phyloP scores from a whole-genome alignment of 2,888 invertebrate genomes.

The Liposcelis brunnea region DNA sequence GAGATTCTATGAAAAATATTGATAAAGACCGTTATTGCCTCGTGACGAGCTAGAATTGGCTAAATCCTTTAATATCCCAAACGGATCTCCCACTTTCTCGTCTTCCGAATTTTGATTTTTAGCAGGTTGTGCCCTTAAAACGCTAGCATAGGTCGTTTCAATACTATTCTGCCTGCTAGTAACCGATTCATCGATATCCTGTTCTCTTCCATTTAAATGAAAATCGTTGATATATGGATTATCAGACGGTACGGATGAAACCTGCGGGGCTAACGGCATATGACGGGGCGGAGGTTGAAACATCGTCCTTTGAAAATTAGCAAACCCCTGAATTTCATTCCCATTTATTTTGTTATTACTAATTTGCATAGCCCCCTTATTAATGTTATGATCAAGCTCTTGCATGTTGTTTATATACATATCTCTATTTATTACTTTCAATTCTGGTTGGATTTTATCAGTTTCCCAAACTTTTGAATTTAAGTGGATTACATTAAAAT shows the following conservation, averaged over 20 bases:
- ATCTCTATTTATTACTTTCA: too few species aligned
- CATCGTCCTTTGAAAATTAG: too few species aligned
- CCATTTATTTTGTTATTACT: too few species aligned
- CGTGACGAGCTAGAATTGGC: not conserved
- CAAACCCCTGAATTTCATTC: too few species aligned
- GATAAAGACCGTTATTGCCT: conserved; percentile 3
- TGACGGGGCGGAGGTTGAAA: too few species aligned
- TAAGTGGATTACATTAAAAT: too few species aligned
- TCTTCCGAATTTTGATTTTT: not conserved
- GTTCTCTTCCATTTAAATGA: conserved; percentile 2
- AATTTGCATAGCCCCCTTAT: too few species aligned
- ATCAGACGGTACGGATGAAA: not conserved
- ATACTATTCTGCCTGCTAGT: not conserved
- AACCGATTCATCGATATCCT: conserved; percentile 4
- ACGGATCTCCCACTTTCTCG: not conserved
- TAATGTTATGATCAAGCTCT: too few species aligned
- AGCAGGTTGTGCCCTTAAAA: not conserved
- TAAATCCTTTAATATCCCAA: conserved; percentile 1
- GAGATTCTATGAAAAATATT: not conserved
- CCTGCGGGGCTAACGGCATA: not conserved
- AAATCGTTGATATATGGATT: conserved; percentile 2
- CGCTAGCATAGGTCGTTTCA: conserved; percentile 6
- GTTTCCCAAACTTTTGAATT: too few species aligned
- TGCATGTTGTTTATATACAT: too few species aligned
- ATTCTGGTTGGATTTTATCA: too few species aligned